These are phyloP conservation scores for Larimichthys polyactis DNA, from an alignment of 2,113 vertebrate genomes.

Conservation along the genomic window DNA sequence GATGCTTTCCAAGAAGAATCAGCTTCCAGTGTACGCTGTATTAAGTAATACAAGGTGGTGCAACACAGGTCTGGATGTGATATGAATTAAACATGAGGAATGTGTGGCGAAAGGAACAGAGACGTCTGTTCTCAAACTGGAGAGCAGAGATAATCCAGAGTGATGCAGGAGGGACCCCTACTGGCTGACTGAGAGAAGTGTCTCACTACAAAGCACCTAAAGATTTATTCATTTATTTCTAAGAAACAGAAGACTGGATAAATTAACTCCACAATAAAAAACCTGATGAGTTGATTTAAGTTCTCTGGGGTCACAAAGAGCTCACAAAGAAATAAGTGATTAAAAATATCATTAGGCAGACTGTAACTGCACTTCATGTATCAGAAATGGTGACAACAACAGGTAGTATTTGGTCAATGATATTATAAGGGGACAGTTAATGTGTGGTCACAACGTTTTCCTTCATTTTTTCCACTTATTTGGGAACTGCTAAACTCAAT, in stretches of 20 bases:
- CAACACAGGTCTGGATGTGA: conserved; percentile 35
- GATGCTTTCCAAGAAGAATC: conserved; percentile 35
- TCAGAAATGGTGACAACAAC: no score
- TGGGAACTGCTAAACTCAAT: no score
- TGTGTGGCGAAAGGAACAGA: conserved; percentile 25
- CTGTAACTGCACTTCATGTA: no score
- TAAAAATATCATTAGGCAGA: no score
- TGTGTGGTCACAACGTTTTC: no score
- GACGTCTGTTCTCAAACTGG: conserved; percentile 3
- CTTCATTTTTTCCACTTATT: no score
- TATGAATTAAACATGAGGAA: conserved; percentile 53
- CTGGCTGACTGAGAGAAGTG: conserved; percentile 37
- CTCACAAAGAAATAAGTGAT: no score
- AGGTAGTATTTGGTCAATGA: no score
- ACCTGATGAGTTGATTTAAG: no score
- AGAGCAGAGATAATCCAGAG: background rate
- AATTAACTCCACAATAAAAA: background rate
- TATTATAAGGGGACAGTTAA: no score
- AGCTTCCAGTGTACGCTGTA: background rate
- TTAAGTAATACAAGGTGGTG: conserved; percentile 28
- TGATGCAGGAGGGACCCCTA: conserved; percentile 64
- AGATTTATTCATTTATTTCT: background rate
- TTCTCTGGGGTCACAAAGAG: no score
- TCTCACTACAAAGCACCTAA: background rate
- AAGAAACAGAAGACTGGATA: background rate